A percentile compares a stretch with the other conserved stretches of the same genome.
Evolutionary conservation across 2,888 invertebrate species (phyloP).

Genomic region (Sarcophaga rosellei): DNA sequence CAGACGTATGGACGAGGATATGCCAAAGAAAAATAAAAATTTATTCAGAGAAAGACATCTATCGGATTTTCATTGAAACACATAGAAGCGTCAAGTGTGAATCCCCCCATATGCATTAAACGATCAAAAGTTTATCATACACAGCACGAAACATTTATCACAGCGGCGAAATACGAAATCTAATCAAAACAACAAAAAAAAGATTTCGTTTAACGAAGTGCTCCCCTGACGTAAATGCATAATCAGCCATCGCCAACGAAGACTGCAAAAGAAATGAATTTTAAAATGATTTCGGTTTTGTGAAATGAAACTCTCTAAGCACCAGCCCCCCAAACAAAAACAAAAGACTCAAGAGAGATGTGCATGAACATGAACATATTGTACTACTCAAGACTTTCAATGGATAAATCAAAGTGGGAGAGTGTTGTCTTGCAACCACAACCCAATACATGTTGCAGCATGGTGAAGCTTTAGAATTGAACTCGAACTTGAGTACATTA

Average conservation of each 20-base stretch:
- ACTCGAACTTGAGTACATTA: slow-evolving; percentile 56
- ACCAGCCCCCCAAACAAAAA: slow-evolving; percentile 25
- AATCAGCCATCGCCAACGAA: slow-evolving; percentile 13
- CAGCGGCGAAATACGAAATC: background rate
- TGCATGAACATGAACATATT: background rate
- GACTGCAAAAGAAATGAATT: slow-evolving; percentile 6
- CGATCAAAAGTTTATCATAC: no score
- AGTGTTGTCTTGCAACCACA: slow-evolving; percentile 19
- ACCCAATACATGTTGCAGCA: slow-evolving; percentile 25
- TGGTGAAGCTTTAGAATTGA: background rate
- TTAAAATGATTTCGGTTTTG: background rate
- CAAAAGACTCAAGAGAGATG: slow-evolving; percentile 2
- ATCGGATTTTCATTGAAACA: no score
- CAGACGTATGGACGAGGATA: no score
- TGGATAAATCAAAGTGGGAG: slow-evolving; percentile 29
- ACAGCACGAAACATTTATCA: no score
- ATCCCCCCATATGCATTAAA: no score
- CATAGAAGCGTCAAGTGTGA: no score
- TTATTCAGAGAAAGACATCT: no score
- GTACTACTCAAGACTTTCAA: slow-evolving; percentile 25
- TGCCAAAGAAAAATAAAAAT: no score
- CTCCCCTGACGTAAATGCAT: no score
- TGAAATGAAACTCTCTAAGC: slow-evolving; percentile 1
- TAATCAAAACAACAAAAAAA: no score
- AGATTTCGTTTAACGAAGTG: no score